Conservation (phyloP, 2,888 invertebrate species). For the Ceraclea dissimilis region DNA sequence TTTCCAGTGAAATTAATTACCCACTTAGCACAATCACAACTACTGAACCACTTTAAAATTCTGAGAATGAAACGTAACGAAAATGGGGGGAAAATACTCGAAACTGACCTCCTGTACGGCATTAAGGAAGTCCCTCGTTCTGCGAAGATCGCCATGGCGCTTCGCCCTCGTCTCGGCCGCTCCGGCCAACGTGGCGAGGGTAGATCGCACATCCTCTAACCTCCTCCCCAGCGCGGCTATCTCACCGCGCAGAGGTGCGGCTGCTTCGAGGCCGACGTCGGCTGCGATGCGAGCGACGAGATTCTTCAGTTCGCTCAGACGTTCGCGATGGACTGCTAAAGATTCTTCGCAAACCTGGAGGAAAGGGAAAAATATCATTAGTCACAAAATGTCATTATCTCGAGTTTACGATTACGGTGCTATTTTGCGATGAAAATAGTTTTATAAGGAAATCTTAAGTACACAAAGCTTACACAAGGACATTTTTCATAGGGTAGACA, state of each 20-base stretch:
- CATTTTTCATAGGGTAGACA: too few species aligned
- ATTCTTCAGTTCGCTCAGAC: constrained; percentile 60
- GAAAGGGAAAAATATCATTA: not conserved
- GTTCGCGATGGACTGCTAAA: constrained; percentile 62
- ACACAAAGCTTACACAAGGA: too few species aligned
- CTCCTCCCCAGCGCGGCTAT: constrained; percentile 68
- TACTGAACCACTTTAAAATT: too few species aligned
- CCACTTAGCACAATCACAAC: too few species aligned
- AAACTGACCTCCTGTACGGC: constrained; percentile 66
- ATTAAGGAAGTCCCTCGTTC: constrained; percentile 58
- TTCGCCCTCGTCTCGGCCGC: constrained; percentile 64
- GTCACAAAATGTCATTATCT: too few species aligned
- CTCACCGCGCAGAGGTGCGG: constrained; percentile 66
- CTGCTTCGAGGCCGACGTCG: constrained; percentile 66
- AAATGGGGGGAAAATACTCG: too few species aligned
- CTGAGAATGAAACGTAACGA: too few species aligned
- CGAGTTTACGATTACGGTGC: not conserved
- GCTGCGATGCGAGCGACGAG: constrained; percentile 72
- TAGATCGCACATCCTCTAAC: constrained; percentile 67
- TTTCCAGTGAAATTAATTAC: too few species aligned
- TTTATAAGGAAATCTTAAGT: not conserved
- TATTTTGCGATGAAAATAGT: not conserved
- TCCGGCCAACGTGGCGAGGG: constrained; percentile 66
- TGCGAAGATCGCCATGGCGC: constrained; percentile 53
- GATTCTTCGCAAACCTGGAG: constrained; percentile 67